Base-by-base conservation (phyloP, 1,140 invertebrate genomes). In the Cardiocondyla obscurior region DNA sequence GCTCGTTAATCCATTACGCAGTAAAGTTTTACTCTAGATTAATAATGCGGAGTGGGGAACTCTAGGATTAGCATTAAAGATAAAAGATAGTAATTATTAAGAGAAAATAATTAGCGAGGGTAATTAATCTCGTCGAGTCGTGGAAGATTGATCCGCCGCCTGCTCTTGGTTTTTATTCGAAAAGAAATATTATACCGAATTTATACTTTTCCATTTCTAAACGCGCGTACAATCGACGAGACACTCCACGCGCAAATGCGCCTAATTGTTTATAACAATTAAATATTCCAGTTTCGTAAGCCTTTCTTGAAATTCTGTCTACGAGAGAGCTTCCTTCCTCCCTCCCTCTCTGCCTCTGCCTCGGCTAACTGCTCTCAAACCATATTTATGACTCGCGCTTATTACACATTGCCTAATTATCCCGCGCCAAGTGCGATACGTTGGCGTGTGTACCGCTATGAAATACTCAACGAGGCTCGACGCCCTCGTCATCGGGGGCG, bases 391-490 rank as follows among this genome's bases (percentile, higher is more conserved):
- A 73, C 42, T 30, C 16, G 51, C 62, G 33, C 19, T 14, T 62
- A 60, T 74, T 46, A 49, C 58, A 64, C 28, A 28, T 69, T 64
- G n/a, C 10, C 33, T 69, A 69, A 79, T 79, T 53, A 67, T 19
- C 74, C 6, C 16, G 14, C 22, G 22, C 33, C 60, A 67, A 51
- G 25, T 72, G 33, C 51, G 12, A 72, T 22, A 42, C 22, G 19
- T 39, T 33, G 53, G 22, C 64, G 16, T 55, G 60, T 53, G 46
- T 53, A 36, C 42, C 42, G 3, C 39, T 28, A 72, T 39, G 53
- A 81, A 62, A 58, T 58, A 58, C 42, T 46, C 39, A 30, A 58
- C 67, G 53, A 73, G 60, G 44, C 74, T 39, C 60, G 46, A 51
- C 74, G 44, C 60, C 60, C 74, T 39, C 60, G 33, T 77, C 73